Evolutionary conservation across 2,888 invertebrate species (phyloP), one percentile per base, ranked within the genome.

Genomic region (Melanotus villosus): DNA sequence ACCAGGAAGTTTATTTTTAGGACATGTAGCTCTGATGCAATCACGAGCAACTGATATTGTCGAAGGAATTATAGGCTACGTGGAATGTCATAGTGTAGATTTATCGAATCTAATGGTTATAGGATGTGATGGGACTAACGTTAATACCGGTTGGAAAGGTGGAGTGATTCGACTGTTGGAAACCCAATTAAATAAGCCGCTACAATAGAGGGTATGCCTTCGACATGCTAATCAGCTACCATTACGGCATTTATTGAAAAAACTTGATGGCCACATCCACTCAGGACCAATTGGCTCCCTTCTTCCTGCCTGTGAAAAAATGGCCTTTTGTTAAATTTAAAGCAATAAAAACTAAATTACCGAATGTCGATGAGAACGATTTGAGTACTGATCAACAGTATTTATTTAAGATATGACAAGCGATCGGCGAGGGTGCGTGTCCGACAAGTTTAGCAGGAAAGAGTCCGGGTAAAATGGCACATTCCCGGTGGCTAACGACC

Each of bases 331-430:
- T 59, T 21, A 12, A 23, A 12, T 59, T 59, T 43, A 9, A 16
- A 2, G 14, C 12, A 21, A 23, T 45, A 2, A 26, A 30, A 3
- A 14, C 16, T 3, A 7, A 16, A 0, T 38, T 57, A 19, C 57
- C 57, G 1, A 16, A 34, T 1, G 12, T 57, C 5, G 38, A 57
- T 38, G 38, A 1, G 4, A 36, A 7, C 19, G 1, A 14, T 19
- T 6, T 57, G 9, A 57, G 57, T 9, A 19, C 36, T 18, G 57
- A 57, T 18, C 57, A 57, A 57, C 5, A 18, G n/a, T 18, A 57
- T n/a, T 14, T 34, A 1, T 10, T 10, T 21, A 6, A 57, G 7
- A 34, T 56, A 1, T 47, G 47, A 19, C 19, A 23, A 21, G 19
- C 47, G 4, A 18, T 47, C 23, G 23, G n/a, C 32, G 10, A 56